Conservation (phyloP, 2,888 invertebrate genomes). For the Trissoscelio sp. region DNA sequence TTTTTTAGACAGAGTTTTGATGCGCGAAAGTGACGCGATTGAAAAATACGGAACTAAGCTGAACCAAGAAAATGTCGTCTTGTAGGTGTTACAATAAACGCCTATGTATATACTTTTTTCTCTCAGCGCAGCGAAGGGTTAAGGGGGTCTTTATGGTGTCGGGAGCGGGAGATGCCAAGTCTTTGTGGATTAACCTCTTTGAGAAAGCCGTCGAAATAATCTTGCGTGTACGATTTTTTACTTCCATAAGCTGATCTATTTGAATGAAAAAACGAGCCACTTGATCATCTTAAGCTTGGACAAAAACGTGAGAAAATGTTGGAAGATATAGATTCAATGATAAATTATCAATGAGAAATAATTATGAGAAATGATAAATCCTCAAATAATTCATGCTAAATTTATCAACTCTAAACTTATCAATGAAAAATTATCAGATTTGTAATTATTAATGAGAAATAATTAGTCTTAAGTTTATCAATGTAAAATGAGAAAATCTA, state of each 20-base stretch:
- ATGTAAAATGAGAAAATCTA: too few relatives aligned
- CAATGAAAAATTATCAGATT: too few relatives aligned
- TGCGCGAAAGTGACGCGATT: slow-evolving; percentile 65
- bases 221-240: slow-evolving; percentile 51
- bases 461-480: too few relatives aligned
- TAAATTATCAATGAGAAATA: too few relatives aligned
- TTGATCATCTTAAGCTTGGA: slow-evolving; percentile 48
- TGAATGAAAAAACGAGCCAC: slow-evolving; percentile 45
- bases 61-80: slow-evolving; percentile 48
- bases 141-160: slow-evolving; percentile 29
- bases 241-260: slow-evolving; percentile 47
- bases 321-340: too few relatives aligned
- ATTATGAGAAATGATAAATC: too few relatives aligned
- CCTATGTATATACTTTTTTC: slow-evolving; percentile 22
- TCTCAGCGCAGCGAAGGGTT: slow-evolving; percentile 64
- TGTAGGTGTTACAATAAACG: slow-evolving; percentile 57
- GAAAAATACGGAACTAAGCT: slow-evolving; percentile 71
- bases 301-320: slow-evolving; percentile 61
- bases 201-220: slow-evolving; percentile 43
- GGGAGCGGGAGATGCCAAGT: slow-evolving; percentile 14
- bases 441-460: too few relatives aligned
- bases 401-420: too few relatives aligned
- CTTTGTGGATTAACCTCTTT: slow-evolving; percentile 62
- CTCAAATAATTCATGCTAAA: too few relatives aligned
- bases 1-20: slow-evolving; percentile 58